Base-by-base conservation (phyloP, 92 coral and sea anemone species). In the Desmophyllum pertusum region DNA sequence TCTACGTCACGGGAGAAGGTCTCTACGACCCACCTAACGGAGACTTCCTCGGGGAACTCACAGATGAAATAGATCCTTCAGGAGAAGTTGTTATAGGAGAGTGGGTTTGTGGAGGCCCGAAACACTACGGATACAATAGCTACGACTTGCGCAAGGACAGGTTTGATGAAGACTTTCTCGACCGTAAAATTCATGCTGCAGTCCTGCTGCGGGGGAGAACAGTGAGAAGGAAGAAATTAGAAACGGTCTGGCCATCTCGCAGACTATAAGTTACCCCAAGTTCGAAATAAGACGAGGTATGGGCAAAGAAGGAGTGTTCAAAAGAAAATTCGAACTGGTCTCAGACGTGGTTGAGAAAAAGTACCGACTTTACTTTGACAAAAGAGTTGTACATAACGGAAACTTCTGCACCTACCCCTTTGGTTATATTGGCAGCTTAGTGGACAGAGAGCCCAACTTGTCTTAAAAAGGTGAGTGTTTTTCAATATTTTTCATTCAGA, bases 71-170 rank as follows among this genome's bases (percentile, higher is more conserved):
- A 0, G 70, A 64, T 1, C 17, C 15, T 7, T 33, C 37, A 30
- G 38, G 39, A 64, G 39, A 64, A 10, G 70, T 64, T 2, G 70
- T 29, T 30, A 33, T 29, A 29, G 70, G 70, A 31, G 70, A 70
- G 36, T 81, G 55, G 55, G 79, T 70, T 27, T 81, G 79, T 19
- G 86, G 78, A 25, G 86, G 86, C 10, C 65, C 78, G 19, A 81
- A 81, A 51, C 41, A 81, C 68, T 81, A 81, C 48, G 70, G 50
- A 0, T 78, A 57, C 39, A 51, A 14, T 19, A 9, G 4, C 17
- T 29, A 64, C 10, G 19, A 64, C 13, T 8, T 29, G 14, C 18
- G 70, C 39, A 29, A 33, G 8, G 37, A 27, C 70, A 29, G 70
- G 13, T 30, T 64, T 31, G 18, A 50, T 21, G 55, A 50, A 19